These are phyloP conservation scores for Sebastolobus altivelis DNA, from an alignment of 2,797 vertebrate genomes.

Conservation along the genomic window DNA sequence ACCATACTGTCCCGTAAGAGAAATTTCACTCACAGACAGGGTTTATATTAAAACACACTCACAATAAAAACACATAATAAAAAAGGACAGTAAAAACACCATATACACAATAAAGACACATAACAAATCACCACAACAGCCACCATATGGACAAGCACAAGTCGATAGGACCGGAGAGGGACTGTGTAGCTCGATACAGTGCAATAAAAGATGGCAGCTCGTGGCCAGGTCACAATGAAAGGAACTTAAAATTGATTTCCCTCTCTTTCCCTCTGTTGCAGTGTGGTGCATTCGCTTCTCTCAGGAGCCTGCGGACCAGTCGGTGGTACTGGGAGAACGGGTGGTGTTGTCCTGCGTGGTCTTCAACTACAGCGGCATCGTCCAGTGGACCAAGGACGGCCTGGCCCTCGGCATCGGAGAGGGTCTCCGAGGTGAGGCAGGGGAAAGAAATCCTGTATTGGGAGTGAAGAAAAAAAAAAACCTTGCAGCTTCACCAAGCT, in stretches of 20 bases:
- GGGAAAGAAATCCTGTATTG: background rate
- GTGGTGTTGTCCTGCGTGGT: slow-evolving; percentile 92
- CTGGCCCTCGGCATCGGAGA: slow-evolving; percentile 94
- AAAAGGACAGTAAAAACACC: slow-evolving; percentile 58
- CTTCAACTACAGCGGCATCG: slow-evolving; percentile 96
- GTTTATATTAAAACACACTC: slow-evolving; percentile 46
- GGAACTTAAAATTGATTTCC: slow-evolving; percentile 60
- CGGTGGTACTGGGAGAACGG: slow-evolving; percentile 92
- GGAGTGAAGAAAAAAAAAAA: background rate
- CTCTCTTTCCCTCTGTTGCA: slow-evolving; percentile 71
- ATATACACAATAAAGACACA: slow-evolving; percentile 52
- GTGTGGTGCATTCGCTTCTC: slow-evolving; percentile 89
- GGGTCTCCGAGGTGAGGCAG: slow-evolving; percentile 89
- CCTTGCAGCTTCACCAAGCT: slow-evolving; percentile 8
- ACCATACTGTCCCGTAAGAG: slow-evolving; percentile 6
- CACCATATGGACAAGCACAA: slow-evolving; percentile 41
- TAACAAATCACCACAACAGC: slow-evolving; percentile 54
- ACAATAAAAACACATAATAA: slow-evolving; percentile 46
- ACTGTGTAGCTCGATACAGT: slow-evolving; percentile 47
- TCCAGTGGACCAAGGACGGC: slow-evolving; percentile 98
- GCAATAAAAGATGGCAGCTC: slow-evolving; percentile 72
- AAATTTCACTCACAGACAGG: slow-evolving; percentile 3
- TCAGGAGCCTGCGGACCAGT: slow-evolving; percentile 95
- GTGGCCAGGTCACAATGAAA: slow-evolving; percentile 49
- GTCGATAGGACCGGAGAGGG: slow-evolving; percentile 55